phyloP scores from a whole-genome alignment of 2,797 vertebrate species.

The Scleropages formosus region DNA sequence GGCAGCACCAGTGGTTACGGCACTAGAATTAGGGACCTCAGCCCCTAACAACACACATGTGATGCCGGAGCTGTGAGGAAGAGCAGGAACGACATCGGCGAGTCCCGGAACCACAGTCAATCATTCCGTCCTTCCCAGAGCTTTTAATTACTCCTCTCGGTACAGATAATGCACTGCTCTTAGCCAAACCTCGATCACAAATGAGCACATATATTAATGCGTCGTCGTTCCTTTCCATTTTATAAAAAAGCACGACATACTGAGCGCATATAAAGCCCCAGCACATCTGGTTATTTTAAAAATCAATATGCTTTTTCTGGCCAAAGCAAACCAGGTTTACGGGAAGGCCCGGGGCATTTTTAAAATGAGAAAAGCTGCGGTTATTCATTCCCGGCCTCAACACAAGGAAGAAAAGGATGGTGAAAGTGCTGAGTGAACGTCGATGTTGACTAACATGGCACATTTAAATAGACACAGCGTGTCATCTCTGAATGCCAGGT shows the following conservation, averaged over 20 bases:
- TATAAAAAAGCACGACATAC: neutral
- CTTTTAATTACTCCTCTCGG: conserved; percentile 8
- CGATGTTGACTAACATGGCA: conserved; percentile 13
- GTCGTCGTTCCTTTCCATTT: neutral
- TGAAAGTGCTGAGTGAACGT: neutral
- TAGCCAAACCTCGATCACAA: neutral
- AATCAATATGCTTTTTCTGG: neutral
- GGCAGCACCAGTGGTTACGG: no score
- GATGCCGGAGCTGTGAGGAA: no score
- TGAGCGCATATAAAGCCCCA: neutral
- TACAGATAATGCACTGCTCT: neutral
- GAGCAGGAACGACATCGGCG: no score
- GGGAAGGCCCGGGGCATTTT: neutral
- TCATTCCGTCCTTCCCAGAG: no score
- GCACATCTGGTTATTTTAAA: neutral
- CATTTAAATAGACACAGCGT: neutral
- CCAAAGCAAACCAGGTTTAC: neutral
- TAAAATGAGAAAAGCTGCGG: neutral
- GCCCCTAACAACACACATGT: no score
- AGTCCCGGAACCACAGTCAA: no score
- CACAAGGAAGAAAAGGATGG: neutral
- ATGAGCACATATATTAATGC: neutral
- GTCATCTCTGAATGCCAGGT: neutral
- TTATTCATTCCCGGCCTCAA: neutral
- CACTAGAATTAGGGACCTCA: no score